These are phyloP conservation scores for Eidolon dupreanum DNA, from an alignment of 2,797 vertebrate species.

Conservation along the genomic window DNA sequence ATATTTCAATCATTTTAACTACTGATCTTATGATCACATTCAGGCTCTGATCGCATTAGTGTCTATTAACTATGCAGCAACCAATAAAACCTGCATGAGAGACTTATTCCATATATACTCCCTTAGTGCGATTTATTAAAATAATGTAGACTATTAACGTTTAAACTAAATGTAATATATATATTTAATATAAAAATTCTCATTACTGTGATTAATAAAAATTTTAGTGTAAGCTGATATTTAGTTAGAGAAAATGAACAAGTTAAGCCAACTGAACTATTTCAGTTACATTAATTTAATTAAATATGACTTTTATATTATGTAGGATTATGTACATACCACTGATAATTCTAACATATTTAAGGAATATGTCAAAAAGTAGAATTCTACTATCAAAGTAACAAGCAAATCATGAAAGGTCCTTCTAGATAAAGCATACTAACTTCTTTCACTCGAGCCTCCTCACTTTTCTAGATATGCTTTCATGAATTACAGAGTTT, in stretches of 20 bases:
- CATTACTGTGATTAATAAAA: conserved; percentile 84
- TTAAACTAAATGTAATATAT: conserved; percentile 84
- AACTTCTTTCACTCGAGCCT: not conserved
- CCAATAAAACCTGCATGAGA: conserved; percentile 83
- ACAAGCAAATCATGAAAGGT: conserved; percentile 36
- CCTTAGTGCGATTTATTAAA: conserved; percentile 81
- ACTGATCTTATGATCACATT: conserved; percentile 80
- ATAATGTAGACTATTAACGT: conserved; percentile 81
- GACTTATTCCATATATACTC: conserved; percentile 78
- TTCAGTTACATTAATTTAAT: conserved; percentile 81
- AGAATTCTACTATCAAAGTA: conserved; percentile 51
- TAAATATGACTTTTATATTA: conserved; percentile 79
- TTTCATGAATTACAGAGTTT: not conserved
- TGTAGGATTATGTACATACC: conserved; percentile 61
- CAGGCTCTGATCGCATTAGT: conserved; percentile 81
- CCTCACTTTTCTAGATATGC: not conserved
- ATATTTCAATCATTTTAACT: conserved; percentile 83
- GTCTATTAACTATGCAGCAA: conserved; percentile 82
- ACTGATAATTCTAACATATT: conserved; percentile 76
- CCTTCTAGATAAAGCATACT: conserved; percentile 16
- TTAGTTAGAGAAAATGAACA: conserved; percentile 82
- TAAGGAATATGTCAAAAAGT: conserved; percentile 58
- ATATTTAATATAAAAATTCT: conserved; percentile 84
- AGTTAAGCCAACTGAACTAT: conserved; percentile 79
- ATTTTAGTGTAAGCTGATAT: conserved; percentile 81